Evolutionary conservation across 2,797 vertebrate species (phyloP).

Genomic region (Pangasius macronema): DNA sequence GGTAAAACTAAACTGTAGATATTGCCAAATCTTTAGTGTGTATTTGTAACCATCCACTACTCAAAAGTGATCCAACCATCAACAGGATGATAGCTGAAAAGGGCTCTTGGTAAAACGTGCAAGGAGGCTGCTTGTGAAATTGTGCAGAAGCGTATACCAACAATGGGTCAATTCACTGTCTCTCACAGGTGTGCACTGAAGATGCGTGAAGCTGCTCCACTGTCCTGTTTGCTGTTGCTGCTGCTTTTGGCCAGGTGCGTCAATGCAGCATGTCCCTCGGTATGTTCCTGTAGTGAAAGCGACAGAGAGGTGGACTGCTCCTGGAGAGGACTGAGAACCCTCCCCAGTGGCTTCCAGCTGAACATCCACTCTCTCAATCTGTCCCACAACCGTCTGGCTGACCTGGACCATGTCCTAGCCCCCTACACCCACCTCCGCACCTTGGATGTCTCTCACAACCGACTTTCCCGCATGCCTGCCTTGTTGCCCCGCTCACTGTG

Average conservation of each 20-base stretch:
- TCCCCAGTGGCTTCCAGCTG: conserved; percentile 87
- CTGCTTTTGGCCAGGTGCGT: conserved; percentile 70
- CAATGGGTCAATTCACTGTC: background rate
- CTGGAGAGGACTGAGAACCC: conserved; percentile 80
- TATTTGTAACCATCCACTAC: background rate
- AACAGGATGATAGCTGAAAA: background rate
- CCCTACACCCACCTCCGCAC: conserved; percentile 85
- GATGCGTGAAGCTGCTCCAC: conserved; percentile 48
- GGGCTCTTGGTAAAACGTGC: background rate
- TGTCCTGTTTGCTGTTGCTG: conserved; percentile 19
- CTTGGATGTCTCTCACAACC: conserved; percentile 90
- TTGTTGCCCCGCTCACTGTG: conserved; percentile 90
- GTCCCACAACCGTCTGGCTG: conserved; percentile 86
- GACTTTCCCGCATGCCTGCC: conserved; percentile 81
- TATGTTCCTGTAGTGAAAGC: conserved; percentile 85
- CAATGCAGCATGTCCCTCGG: conserved; percentile 81
- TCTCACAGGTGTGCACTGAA: conserved; percentile 62
- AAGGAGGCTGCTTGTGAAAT: background rate
- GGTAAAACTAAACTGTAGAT: background rate
- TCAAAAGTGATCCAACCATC: background rate
- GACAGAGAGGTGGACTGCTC: conserved; percentile 93
- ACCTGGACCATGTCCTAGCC: conserved; percentile 83
- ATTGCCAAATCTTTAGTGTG: background rate
- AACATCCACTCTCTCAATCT: conserved; percentile 90
- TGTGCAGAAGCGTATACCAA: background rate